Conservation (phyloP, 2,888 invertebrate species). For the Halictus ligatus region DNA sequence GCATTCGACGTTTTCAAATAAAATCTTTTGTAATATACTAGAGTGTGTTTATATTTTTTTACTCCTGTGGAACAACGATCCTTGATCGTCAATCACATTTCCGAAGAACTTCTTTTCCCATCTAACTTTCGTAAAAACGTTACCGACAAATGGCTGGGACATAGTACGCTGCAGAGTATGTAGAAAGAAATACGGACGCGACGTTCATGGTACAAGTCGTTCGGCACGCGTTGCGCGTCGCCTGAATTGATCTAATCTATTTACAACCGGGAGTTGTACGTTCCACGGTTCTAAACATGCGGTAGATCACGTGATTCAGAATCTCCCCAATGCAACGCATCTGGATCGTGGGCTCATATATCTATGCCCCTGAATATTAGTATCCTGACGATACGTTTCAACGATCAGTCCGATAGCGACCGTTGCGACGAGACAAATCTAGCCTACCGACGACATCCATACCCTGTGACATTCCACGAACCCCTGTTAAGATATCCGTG, state of each 20-base stretch:
- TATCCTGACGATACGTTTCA: constrained; percentile 77
- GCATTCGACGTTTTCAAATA: not conserved
- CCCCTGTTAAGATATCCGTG: not conserved
- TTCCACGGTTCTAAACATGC: constrained; percentile 60
- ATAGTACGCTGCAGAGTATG: not conserved
- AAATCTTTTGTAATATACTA: not conserved
- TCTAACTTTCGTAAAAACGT: not conserved
- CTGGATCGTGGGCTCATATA: constrained; percentile 51
- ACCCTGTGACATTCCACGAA: not conserved
- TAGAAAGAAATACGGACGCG: not conserved
- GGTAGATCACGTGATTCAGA: constrained; percentile 63
- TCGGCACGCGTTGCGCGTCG: not conserved
- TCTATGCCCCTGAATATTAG: constrained; percentile 70
- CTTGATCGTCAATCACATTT: not conserved
- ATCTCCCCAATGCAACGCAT: constrained; percentile 63
- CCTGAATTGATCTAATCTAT: constrained; percentile 41
- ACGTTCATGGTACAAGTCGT: not conserved
- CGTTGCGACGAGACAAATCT: constrained; percentile 72
- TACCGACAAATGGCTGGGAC: not conserved
- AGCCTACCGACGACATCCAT: constrained; percentile 14
- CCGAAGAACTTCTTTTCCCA: not conserved
- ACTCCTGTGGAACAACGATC: not conserved
- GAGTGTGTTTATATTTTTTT: not conserved
- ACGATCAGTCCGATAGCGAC: constrained; percentile 80
- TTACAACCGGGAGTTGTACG: constrained; percentile 43